Conservation (phyloP, 2,888 invertebrate genomes). For the Frankliniella fusca region DNA sequence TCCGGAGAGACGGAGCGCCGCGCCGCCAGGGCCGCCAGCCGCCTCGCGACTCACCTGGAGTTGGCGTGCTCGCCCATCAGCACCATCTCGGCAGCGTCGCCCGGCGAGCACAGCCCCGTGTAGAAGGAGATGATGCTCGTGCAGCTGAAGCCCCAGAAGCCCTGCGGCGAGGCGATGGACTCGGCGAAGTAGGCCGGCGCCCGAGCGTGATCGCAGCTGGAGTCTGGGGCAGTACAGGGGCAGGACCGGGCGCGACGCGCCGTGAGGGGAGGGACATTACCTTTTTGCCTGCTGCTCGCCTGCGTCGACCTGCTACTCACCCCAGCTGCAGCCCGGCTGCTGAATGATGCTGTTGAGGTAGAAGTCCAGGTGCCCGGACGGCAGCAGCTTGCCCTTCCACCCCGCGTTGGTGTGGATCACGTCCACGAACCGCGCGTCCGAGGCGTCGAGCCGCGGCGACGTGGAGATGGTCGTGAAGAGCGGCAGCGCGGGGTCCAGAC, state of each 20-base stretch:
- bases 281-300: not conserved
- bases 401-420: slow-evolving; percentile 43
- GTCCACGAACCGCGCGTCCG: slow-evolving; percentile 43
- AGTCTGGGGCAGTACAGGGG: slow-evolving; percentile 46
- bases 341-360: slow-evolving; percentile 45
- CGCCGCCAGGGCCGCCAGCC: not conserved
- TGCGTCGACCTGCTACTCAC: slow-evolving; percentile 38
- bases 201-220: slow-evolving; percentile 57
- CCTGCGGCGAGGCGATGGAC: slow-evolving; percentile 52
- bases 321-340: slow-evolving; percentile 56
- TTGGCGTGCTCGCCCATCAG: slow-evolving; percentile 54
- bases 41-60: slow-evolving; percentile 47
- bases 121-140: slow-evolving; percentile 53
- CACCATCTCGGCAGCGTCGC: slow-evolving; percentile 46
- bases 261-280: not conserved
- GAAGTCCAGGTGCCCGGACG: slow-evolving; percentile 43
- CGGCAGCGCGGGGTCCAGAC: slow-evolving; percentile 42
- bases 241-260: not conserved
- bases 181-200: slow-evolving; percentile 59
- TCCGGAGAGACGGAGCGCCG: not conserved
- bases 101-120: slow-evolving; percentile 52
- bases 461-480: slow-evolving; percentile 39
- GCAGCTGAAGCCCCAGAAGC: slow-evolving; percentile 57
- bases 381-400: slow-evolving; percentile 39
- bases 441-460: slow-evolving; percentile 37